Base-by-base conservation (phyloP, 1,140 invertebrate genomes). In the Neodiprion pinetum region DNA sequence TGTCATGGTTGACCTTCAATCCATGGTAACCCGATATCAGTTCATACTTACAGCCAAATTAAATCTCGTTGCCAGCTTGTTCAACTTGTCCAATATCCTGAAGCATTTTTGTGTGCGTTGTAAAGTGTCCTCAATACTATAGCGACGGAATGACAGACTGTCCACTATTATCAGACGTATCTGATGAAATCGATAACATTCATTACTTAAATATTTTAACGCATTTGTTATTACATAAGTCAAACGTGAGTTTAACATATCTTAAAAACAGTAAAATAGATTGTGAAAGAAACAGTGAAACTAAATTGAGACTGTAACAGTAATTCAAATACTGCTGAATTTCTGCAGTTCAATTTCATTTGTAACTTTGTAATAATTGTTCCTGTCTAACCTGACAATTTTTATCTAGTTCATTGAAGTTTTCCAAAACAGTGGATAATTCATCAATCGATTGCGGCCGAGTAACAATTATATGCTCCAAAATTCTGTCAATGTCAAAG, bases 141-240 rank as follows among this genome's bases (percentile, higher is more conserved):
- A 80, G 72, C 84, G 79, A 48, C 83, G 78, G 76, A 83, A 80
- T 17, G 84, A 83, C n/a, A 86, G 76, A 80, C 85, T 86, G 70
- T 86, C 85, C 17, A 86, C 72, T 14, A 85, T 75, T 47, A 85
- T 70, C 9, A 83, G 69, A 48, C 79, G 75, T n/a, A 82, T 73
- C 80, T 83, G 72, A 53, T 72, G 69, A 77, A 80, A 50, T 69
- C 23, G 23, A 47, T 69, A 66, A n/a, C 21, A 66, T 66, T n/a
- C 21, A n/a, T 66, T 66, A 66, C 21, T 14, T 7, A 21, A n/a
- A n/a, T 3, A 3, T 66, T 66, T 66, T 66, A 7, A 21, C 14
- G 61, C 5, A 66, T 66, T 14, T n/a, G 7, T 66, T 66, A 3
- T 66, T 66, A 3, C 4, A 1, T 66, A 66, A 1, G 28, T 40